A percentile compares a stretch with the other conserved stretches of the same genome.
These are phyloP conservation scores for Meloidogyne hapla DNA, from an alignment of 1,140 invertebrate genomes.

Conservation along the genomic window DNA sequence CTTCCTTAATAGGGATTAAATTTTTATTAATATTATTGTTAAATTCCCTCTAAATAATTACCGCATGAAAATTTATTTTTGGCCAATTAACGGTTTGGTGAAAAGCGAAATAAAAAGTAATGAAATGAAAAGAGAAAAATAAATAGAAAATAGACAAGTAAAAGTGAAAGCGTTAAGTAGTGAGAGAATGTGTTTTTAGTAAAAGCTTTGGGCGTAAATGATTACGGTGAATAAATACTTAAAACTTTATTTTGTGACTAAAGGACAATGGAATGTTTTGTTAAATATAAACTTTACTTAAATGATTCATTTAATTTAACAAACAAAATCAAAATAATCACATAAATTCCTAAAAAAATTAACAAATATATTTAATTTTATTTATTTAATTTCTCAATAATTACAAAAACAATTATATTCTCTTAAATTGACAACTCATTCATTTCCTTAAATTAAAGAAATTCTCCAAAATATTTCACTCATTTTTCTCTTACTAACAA, in stretches of 20 bases:
- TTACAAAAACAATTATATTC: not conserved
- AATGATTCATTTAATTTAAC: no score
- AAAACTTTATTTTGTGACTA: not conserved
- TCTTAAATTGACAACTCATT: not conserved
- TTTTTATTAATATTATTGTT: not conserved
- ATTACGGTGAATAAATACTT: not conserved
- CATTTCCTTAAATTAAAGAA: not conserved
- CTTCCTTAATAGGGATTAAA: no score
- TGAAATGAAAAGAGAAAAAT: not conserved
- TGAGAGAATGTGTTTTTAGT: not conserved
- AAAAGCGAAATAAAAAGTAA: not conserved
- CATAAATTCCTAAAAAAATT: no score
- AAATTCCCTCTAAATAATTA: not conserved
- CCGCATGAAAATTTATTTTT: not conserved
- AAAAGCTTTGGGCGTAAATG: conserved; percentile 1
- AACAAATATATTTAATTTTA: not conserved
- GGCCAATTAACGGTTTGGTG: not conserved
- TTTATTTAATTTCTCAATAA: not conserved
- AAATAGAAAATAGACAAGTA: not conserved
- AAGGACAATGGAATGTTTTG: no score
- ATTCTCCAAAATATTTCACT: not conserved
- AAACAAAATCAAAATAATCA: no score
- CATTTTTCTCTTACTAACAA: not conserved
- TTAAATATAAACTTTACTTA: no score
- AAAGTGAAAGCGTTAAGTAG: conserved; percentile 2